Conservation (phyloP, 2,888 invertebrate species). For the Mythimna loreyi region DNA sequence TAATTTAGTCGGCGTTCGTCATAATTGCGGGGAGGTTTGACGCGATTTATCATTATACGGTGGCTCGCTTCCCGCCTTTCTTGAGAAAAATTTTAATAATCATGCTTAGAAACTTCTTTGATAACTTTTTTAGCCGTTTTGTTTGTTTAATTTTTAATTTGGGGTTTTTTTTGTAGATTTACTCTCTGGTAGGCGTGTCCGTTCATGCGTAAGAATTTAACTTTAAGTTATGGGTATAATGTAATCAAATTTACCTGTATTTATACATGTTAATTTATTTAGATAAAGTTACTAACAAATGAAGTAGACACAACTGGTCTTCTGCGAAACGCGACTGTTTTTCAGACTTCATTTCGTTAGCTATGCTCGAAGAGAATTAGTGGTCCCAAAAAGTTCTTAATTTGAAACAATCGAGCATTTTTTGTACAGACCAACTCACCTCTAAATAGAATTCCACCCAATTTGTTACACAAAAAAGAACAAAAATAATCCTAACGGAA, state of each 20-base stretch:
- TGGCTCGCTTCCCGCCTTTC: slow-evolving; percentile 55
- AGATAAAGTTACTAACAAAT: slow-evolving; percentile 2
- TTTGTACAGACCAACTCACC: slow-evolving; percentile 77
- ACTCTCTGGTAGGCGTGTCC: neutral
- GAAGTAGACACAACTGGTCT: neutral
- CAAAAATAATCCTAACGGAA: slow-evolving; percentile 86
- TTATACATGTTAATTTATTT: slow-evolving; percentile 1
- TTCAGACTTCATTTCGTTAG: slow-evolving; percentile 40
- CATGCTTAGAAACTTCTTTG: slow-evolving; percentile 36
- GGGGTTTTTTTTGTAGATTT: neutral
- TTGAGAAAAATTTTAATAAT: slow-evolving; percentile 57
- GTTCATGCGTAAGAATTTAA: neutral
- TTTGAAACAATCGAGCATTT: slow-evolving; percentile 71
- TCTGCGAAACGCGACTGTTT: slow-evolving; percentile 11
- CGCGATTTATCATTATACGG: slow-evolving; percentile 71
- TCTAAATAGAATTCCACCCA: slow-evolving; percentile 81
- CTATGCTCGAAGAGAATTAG: slow-evolving; percentile 45
- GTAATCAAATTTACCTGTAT: neutral
- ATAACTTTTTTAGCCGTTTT: too few species aligned
- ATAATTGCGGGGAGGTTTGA: slow-evolving; percentile 82
- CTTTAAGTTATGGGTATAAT: neutral
- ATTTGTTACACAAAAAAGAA: slow-evolving; percentile 85
- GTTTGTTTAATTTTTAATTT: slow-evolving; percentile 24
- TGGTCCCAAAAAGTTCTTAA: slow-evolving; percentile 68
- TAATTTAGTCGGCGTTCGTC: slow-evolving; percentile 80